Evolutionary conservation across 2,113 vertebrate species (phyloP), one percentile per base, ranked within the genome.

Genomic region (Crotalus helleri): DNA sequence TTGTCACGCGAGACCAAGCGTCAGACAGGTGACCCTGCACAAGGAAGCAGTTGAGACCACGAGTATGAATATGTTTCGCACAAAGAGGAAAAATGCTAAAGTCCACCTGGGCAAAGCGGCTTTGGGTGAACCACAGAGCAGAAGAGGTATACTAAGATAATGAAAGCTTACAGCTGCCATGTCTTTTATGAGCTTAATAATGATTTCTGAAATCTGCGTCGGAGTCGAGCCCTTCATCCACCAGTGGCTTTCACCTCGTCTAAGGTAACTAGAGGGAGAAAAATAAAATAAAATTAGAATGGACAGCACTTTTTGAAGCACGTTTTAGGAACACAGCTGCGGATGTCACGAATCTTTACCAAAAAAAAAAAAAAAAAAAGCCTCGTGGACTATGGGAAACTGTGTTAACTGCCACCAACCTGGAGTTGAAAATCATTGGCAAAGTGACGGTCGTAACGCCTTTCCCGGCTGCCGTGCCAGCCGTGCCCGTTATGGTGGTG

Each of bases 161-260:
- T 0, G 93, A 69, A 94, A 95, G 97, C 99, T 99, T 97, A 99
- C 99, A 94, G 98, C 98, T 90, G 99, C 99, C 99, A 99, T 99
- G 96, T 99, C 99, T 97, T 99, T 99, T 91, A 99, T 98, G 92
- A 99, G 98, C 95, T 99, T 99, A 96, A 99, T 99, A 96, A 99
- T 99, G 96, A 99, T 99, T 96, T 99, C 99, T 88, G 99, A 98
- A 92, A 99, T 99, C 96, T 99, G 99, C 2, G 99, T 98, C 91
- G 99, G 99, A 55, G 99, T 99, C 91, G 99, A 99, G 89, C 99
- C 99, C 94, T 99, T 99, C 99, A 99, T 99, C 99, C 99, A 99
- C 99, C 99, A 99, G 94, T 99, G 99, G 96, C 99, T 99, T 98
- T 99, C 99, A 87, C 99, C 99, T 97, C 99, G 98, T 51, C 99